phyloP scores from a whole-genome alignment of 2,888 invertebrate species.

The Tiphia femorata region DNA sequence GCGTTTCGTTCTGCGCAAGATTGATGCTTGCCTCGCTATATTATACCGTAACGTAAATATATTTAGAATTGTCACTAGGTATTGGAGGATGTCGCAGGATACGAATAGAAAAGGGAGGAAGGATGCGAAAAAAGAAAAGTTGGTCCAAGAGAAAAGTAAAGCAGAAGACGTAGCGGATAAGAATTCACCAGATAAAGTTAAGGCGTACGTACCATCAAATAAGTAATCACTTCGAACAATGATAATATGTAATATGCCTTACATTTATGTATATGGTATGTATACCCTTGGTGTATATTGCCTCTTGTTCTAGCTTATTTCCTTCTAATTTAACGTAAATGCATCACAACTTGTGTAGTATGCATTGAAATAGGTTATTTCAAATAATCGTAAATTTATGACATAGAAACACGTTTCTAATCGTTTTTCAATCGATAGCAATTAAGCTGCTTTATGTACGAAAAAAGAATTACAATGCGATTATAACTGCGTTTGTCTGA shows the following conservation, averaged over 20 bases:
- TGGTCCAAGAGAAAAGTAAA: slow-evolving; percentile 24
- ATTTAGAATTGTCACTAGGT: too few species aligned
- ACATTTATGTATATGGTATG: neutral
- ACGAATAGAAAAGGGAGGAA: slow-evolving; percentile 34
- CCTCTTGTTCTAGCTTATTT: neutral
- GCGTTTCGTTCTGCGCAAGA: too few species aligned
- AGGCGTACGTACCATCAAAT: slow-evolving; percentile 21
- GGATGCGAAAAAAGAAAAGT: slow-evolving; percentile 29
- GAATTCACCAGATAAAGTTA: slow-evolving; percentile 9
- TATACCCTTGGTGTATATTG: neutral
- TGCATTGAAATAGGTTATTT: neutral
- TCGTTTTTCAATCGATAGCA: neutral
- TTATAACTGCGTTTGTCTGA: neutral
- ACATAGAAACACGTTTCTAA: too few species aligned
- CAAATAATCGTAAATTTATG: too few species aligned
- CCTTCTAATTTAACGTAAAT: neutral
- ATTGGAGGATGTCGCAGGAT: slow-evolving; percentile 51
- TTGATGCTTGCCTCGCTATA: too few species aligned
- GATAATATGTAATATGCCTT: neutral
- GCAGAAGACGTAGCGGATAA: slow-evolving; percentile 12
- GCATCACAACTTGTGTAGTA: neutral
- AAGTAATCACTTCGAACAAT: neutral
- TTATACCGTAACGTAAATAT: too few species aligned
- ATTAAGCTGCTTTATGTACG: neutral
- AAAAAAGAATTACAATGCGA: neutral